Evolutionary conservation across 1,140 invertebrate genomes (phyloP).

Genomic region (Microvelia longipes): DNA sequence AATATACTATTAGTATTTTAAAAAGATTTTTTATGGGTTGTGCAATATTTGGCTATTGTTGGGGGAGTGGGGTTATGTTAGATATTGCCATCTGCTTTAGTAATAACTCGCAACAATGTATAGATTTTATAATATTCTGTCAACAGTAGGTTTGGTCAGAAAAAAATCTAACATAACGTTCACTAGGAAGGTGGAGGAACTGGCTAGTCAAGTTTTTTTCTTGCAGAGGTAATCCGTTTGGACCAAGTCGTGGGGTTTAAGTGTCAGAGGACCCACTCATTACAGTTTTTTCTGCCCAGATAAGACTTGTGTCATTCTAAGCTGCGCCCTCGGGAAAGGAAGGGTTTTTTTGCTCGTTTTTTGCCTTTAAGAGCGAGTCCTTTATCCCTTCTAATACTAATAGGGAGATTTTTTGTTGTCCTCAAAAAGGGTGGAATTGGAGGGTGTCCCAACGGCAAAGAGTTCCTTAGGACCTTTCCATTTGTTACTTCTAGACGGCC

Average conservation of each 20-base stretch:
- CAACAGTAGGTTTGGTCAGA: too few relatives aligned
- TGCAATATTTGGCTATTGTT: too few relatives aligned
- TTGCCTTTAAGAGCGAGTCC: neutral
- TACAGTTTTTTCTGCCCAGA: neutral
- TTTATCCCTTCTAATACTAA: neutral
- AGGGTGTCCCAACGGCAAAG: neutral
- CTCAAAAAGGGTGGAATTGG: neutral
- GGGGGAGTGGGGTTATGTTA: too few relatives aligned
- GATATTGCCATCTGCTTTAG: too few relatives aligned
- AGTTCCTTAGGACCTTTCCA: neutral
- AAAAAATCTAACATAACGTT: too few relatives aligned
- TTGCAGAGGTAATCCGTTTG: neutral
- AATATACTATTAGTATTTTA: too few relatives aligned
- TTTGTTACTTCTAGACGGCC: neutral
- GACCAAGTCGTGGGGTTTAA: neutral
- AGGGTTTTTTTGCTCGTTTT: too few relatives aligned
- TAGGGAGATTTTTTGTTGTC: neutral
- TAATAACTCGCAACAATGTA: too few relatives aligned
- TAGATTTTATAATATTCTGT: too few relatives aligned
- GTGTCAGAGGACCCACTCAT: neutral
- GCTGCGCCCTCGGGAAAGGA: neutral
- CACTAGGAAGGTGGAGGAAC: neutral
- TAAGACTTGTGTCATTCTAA: neutral
- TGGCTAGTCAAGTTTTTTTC: neutral
- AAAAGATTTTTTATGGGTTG: too few relatives aligned